Evolutionary conservation across 2,797 vertebrate genomes (phyloP).

Genomic region (Halcyon leucocephala): DNA sequence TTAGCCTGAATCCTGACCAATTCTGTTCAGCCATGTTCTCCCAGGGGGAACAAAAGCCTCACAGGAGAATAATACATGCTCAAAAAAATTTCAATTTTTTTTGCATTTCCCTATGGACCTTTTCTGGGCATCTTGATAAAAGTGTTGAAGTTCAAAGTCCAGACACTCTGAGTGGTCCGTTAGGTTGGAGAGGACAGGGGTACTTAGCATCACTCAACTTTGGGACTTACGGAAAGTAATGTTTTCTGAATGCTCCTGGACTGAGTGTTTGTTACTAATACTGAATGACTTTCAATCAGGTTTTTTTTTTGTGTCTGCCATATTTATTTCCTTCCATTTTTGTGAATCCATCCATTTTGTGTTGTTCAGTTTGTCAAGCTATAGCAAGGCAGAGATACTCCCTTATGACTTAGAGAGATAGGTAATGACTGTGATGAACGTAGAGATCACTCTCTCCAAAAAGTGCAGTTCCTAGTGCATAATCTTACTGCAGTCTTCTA

Average conservation of each 20-base stretch:
- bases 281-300: background rate
- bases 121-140: background rate
- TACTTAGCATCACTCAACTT: background rate
- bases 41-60: background rate
- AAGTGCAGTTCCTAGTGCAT: background rate
- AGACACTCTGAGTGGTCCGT: background rate
- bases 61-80: background rate
- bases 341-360: background rate
- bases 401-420: background rate
- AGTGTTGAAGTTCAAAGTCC: background rate
- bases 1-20: background rate
- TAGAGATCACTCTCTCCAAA: background rate
- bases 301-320: background rate
- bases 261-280: too few species aligned
- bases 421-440: background rate
- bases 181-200: background rate
- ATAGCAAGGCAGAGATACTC: background rate
- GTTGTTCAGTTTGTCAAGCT: background rate
- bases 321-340: background rate
- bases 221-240: background rate
- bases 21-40: background rate
- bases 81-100: background rate
- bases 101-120: background rate
- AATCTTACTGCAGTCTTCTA: background rate
- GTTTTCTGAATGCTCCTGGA: background rate